Evolutionary conservation across 2,888 invertebrate species (phyloP).

Genomic region (Hirtodrosophila histrioides): DNA sequence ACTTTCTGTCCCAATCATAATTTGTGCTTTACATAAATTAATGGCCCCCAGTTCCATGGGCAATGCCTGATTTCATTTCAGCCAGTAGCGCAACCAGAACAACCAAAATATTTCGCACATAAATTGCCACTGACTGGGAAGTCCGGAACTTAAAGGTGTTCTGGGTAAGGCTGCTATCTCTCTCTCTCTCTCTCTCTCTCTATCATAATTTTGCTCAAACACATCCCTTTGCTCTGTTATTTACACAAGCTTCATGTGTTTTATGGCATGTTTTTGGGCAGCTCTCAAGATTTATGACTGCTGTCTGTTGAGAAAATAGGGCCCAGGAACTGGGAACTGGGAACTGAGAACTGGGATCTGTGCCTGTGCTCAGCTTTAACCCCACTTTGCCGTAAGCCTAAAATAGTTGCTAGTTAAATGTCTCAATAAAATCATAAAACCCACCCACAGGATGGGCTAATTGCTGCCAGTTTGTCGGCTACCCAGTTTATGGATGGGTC

Average conservation of each 20-base stretch:
- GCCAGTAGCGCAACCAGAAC: conserved; percentile 18
- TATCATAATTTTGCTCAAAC: conserved; percentile 14
- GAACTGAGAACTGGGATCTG: no score
- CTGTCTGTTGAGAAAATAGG: conserved; percentile 40
- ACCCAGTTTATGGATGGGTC: conserved; percentile 31
- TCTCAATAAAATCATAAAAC: conserved; percentile 53
- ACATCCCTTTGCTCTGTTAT: conserved; percentile 55
- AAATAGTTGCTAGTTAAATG: conserved; percentile 43
- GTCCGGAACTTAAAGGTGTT: conserved; percentile 53
- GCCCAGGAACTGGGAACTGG: conserved; percentile 3
- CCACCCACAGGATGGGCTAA: conserved; percentile 26
- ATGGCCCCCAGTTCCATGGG: conserved; percentile 65
- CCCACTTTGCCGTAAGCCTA: conserved; percentile 34
- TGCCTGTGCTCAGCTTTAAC: conserved; percentile 35
- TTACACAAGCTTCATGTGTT: conserved; percentile 77
- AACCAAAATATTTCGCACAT: conserved; percentile 65
- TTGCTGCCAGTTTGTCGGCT: conserved; percentile 28
- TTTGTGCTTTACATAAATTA: conserved; percentile 82
- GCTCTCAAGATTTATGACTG: conserved; percentile 59
- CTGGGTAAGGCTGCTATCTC: conserved; percentile 16
- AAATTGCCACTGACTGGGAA: conserved; percentile 58
- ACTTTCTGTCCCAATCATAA: conserved; percentile 70
- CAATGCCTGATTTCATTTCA: conserved; percentile 65
- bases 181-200: conserved; percentile 15
- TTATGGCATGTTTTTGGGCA: conserved; percentile 71